Evolutionary conservation across 2,888 invertebrate genomes (phyloP).

Genomic region (Rhingia campestris): DNA sequence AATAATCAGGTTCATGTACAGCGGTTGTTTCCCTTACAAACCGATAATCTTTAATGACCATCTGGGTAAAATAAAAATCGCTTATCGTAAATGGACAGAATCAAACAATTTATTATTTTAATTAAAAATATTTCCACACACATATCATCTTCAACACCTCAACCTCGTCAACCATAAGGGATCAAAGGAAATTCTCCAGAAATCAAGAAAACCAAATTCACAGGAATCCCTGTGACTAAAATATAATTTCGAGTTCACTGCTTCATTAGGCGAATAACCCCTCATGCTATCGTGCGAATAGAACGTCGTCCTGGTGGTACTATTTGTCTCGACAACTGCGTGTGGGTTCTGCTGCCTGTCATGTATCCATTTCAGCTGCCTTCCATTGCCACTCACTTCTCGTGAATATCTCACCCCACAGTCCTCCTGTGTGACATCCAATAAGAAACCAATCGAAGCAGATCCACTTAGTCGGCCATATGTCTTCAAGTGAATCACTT

Average conservation of each 20-base stretch:
- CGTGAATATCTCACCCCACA: slow-evolving; percentile 81
- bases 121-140: background rate
- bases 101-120: too few relatives aligned
- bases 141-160: slow-evolving; percentile 75
- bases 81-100: too few relatives aligned
- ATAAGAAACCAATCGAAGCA: slow-evolving; percentile 83
- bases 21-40: too few relatives aligned
- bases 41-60: too few relatives aligned
- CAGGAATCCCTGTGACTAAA: slow-evolving; percentile 69
- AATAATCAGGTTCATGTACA: too few relatives aligned
- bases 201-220: slow-evolving; percentile 79
- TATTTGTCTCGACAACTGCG: slow-evolving; percentile 65
- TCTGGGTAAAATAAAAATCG: too few relatives aligned
- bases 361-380: too few relatives aligned
- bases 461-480: slow-evolving; percentile 81
- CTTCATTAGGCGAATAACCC: slow-evolving; percentile 34
- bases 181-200: slow-evolving; percentile 79
- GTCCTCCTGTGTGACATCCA: slow-evolving; percentile 85
- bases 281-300: slow-evolving; percentile 20
- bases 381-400: slow-evolving; percentile 41
- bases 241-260: slow-evolving; percentile 31
- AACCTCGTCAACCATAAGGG: slow-evolving; percentile 80
- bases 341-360: slow-evolving; percentile 9
- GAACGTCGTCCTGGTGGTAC: slow-evolving; percentile 28
- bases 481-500: slow-evolving; percentile 83